Conservation (phyloP, 2,888 invertebrate species). For the Nephrocerus scutellatus region DNA sequence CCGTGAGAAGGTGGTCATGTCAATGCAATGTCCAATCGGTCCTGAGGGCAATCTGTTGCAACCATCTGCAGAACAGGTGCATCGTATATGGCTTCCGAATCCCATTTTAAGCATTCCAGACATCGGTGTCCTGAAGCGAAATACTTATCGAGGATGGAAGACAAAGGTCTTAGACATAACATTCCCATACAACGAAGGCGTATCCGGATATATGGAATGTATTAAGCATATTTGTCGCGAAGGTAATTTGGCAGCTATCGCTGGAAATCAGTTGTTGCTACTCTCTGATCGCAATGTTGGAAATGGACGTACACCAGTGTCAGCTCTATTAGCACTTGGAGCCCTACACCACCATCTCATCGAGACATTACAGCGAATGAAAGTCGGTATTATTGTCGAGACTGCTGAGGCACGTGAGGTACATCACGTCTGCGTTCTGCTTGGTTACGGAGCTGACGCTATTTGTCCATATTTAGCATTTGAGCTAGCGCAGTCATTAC, state of each 20-base stretch:
- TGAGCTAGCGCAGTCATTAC: conserved; percentile 80
- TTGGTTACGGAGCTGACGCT: conserved; percentile 96
- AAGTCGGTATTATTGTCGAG: conserved; percentile 89
- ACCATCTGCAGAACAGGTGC: conserved; percentile 78
- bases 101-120: conserved; percentile 91
- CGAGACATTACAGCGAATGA: conserved; percentile 90
- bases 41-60: conserved; percentile 91
- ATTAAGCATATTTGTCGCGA: conserved; percentile 72
- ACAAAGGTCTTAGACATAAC: conserved; percentile 83
- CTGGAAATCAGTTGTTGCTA: conserved; percentile 77
- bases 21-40: conserved; percentile 92
- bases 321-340: conserved; percentile 78
- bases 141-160: conserved; percentile 81
- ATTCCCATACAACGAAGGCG: conserved; percentile 70
- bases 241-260: conserved; percentile 70
- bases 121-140: conserved; percentile 77
- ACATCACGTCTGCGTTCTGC: conserved; percentile 90
- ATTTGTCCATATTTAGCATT: conserved; percentile 96
- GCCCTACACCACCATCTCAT: conserved; percentile 94
- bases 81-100: conserved; percentile 86
- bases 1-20: conserved; percentile 97
- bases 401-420: conserved; percentile 94
- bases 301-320: conserved; percentile 62
- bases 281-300: conserved; percentile 73
- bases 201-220: conserved; percentile 68